phyloP scores from a whole-genome alignment of 2,888 invertebrate genomes.

The Sphecodes monilicornis region DNA sequence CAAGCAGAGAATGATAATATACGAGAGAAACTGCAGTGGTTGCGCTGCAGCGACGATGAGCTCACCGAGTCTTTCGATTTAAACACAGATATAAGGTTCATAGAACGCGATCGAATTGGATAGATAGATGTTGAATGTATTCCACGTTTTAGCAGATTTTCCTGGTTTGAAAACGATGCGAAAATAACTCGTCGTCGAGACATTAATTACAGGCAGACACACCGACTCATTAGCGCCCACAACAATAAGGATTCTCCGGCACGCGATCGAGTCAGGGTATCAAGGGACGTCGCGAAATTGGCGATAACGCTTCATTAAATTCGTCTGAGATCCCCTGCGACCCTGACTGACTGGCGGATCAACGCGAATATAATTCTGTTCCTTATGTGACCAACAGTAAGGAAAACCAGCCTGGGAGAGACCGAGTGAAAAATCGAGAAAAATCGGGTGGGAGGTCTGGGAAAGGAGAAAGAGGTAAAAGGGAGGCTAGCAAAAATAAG shows the following conservation, averaged over 20 bases:
- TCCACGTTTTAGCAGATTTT: neutral
- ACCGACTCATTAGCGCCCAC: slow-evolving; percentile 18
- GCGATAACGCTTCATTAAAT: slow-evolving; percentile 49
- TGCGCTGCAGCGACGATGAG: slow-evolving; percentile 19
- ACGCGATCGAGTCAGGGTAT: slow-evolving; percentile 19
- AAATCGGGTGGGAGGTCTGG: slow-evolving; percentile 18
- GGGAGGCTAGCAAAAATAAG: slow-evolving; percentile 72
- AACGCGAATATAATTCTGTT: slow-evolving; percentile 41
- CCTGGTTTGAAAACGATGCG: neutral
- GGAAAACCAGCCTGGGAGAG: slow-evolving; percentile 19
- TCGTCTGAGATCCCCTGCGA: slow-evolving; percentile 32
- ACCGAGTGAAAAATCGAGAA: slow-evolving; percentile 13
- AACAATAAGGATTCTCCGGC: slow-evolving; percentile 32
- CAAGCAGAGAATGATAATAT: slow-evolving; percentile 60
- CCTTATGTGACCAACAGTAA: slow-evolving; percentile 26
- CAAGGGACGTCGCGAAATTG: slow-evolving; percentile 31
- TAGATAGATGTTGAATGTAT: neutral
- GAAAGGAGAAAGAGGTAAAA: slow-evolving; percentile 42
- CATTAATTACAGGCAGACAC: slow-evolving; percentile 10
- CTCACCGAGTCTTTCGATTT: neutral
- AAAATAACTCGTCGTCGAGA: slow-evolving; percentile 1
- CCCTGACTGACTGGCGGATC: slow-evolving; percentile 54
- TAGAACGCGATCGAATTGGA: slow-evolving; percentile 1
- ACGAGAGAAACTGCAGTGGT: slow-evolving; percentile 33
- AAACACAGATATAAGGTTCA: neutral